phyloP scores from a whole-genome alignment of 2,888 invertebrate species.

The Hypomecis punctinalis region DNA sequence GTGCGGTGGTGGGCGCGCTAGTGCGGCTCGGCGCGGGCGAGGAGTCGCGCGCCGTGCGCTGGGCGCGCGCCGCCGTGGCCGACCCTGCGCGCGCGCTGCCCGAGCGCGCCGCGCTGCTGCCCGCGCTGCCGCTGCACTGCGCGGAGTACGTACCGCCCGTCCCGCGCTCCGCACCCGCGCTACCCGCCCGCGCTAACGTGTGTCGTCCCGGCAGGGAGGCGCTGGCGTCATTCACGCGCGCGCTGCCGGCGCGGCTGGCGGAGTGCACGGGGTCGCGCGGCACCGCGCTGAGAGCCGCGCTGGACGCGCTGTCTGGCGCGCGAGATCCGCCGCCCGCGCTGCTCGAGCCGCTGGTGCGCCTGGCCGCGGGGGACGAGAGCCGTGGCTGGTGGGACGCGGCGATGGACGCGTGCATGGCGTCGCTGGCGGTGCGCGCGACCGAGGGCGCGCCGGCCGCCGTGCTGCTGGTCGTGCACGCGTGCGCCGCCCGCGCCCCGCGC shows the following conservation, averaged over 20 bases:
- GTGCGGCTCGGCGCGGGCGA: constrained; percentile 10
- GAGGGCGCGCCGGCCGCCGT: constrained; percentile 39
- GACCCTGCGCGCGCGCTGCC: constrained; percentile 1
- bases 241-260: constrained; percentile 28
- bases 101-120: constrained; percentile 14
- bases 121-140: constrained; percentile 7
- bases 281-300: constrained; percentile 20
- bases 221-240: background rate
- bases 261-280: constrained; percentile 13
- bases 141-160: background rate
- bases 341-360: constrained; percentile 39
- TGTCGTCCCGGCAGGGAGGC: background rate
- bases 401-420: constrained; percentile 56
- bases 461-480: constrained; percentile 1
- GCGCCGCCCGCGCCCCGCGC: background rate
- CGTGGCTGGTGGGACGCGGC: constrained; percentile 71
- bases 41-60: constrained; percentile 3
- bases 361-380: constrained; percentile 57
- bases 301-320: constrained; percentile 14
- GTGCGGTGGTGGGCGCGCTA: background rate
- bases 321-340: constrained; percentile 1
- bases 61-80: background rate
- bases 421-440: constrained; percentile 49
- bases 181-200: background rate
- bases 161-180: background rate